Evolutionary conservation across 2,113 vertebrate genomes (phyloP), one percentile per base, ranked within the genome.

Genomic region (Pseudorhombus dupliciocellatus): DNA sequence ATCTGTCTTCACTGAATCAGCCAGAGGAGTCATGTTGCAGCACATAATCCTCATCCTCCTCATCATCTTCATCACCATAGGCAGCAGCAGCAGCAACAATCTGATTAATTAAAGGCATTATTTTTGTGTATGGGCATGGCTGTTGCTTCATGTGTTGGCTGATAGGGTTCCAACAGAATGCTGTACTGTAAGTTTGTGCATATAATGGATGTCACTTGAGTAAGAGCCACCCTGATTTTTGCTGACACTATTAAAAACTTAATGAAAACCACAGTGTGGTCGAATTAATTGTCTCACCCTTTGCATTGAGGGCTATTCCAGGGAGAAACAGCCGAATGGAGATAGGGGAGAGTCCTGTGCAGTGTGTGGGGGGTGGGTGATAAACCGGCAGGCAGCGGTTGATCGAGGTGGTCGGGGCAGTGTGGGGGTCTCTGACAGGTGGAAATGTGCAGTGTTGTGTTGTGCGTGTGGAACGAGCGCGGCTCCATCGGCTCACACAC

Each of bases 161-260:
- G 76, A 72, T 58, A 8, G 65, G 54, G 61, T 56, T 59, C 42
- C 74, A 61, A 68, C 77, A 63, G 56, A 81, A 85, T 73, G 83
- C 84, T 87, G 77, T 74, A 75, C 69, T 80, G 70, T 44, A 68
- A 54, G 50, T 73, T 74, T 85, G 70, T 80, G 80, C 75, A 83
- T 72, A 78, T 76, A 16, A 46, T 46, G 76, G 82, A 88, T 85
- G 84, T 86, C 80, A 80, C 67, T 73, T 67, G 82, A 87, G 61
- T 77, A 73, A 83, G 73, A 72, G 77, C 65, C 76, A 71, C 80
- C 77, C 76, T 75, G 61, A 81, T 81, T 52, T 11, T 90, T 88
- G 84, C 88, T 91, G 86, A 88, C 86, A 88, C 86, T 84, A 92
- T 92, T 89, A 91, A 93, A 58, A 90, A 80, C 75, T 87, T 85